phyloP scores from a whole-genome alignment of 2,888 invertebrate species.

The Galerucella pusilla region DNA sequence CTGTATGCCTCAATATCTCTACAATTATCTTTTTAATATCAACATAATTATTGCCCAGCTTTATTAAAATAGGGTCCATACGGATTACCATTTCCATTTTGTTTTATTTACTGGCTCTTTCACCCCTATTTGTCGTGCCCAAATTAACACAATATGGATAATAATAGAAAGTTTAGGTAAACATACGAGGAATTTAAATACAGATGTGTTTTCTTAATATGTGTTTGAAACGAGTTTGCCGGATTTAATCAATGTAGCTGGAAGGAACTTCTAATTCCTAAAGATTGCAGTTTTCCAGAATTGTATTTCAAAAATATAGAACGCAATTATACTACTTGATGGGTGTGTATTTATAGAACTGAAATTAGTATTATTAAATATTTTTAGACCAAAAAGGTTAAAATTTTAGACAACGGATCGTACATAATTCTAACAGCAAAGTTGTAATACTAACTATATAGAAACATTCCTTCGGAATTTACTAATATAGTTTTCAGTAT shows the following conservation, averaged over 20 bases:
- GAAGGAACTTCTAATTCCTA: not conserved
- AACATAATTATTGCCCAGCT: no score
- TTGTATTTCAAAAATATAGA: not conserved
- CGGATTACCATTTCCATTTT: not conserved
- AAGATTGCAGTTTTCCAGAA: not conserved
- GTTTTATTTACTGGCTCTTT: not conserved
- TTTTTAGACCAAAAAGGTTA: no score
- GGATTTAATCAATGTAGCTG: conserved; percentile 4
- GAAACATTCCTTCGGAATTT: no score
- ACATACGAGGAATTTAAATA: not conserved
- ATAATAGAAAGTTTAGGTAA: conserved; percentile 5
- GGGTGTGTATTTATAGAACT: no score
- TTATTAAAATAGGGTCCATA: no score
- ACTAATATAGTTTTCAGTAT: no score
- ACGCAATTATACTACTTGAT: not conserved
- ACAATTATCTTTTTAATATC: not conserved
- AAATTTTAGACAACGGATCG: no score
- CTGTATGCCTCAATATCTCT: not conserved
- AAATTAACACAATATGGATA: conserved; percentile 4
- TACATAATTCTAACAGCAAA: no score
- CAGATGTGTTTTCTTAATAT: conserved; percentile 2
- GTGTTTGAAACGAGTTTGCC: not conserved
- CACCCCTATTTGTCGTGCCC: not conserved
- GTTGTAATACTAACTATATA: no score
- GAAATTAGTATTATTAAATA: no score